Evolutionary conservation across 2,113 vertebrate genomes (phyloP), one percentile per base, ranked within the genome.

Genomic region (Argyrosomus japonicus): DNA sequence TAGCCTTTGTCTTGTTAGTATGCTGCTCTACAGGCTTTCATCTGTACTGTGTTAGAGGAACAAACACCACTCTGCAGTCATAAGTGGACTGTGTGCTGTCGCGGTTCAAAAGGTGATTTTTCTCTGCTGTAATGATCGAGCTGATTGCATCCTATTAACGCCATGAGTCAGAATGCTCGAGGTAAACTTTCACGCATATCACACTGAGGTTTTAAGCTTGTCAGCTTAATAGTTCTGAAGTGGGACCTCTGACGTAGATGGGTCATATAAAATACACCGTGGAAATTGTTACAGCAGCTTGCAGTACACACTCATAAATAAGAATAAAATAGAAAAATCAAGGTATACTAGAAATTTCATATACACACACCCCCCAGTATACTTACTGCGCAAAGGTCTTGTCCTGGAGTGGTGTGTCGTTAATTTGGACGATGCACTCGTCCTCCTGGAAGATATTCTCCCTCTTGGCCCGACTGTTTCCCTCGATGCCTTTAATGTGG

Each of bases 391-490:
- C 90, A 76, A 99, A 99, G 13, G 97, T 96, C 94, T 97, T 98
- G 94, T 99, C 98, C 75, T 94, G 92, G 18, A 99, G 96, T 50
- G 96, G 95, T 17, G 95, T 93, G 6, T 93, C 94, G 89, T 99
- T 99, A 93, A 99, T 99, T 90, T 96, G 96, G 45, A 99, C 96
- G 81, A 99, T 99, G 72, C 96, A 97, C 82, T 99, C 98, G 6
- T 97, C 96, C 83, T 97, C 96, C 63, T 94, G 89, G 90, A 99
- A 97, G 60, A 99, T 91, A 1, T 95, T 95, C 71, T 99, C 97
- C 67, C 86, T 95, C 79, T 93, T 97, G 58, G 97, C 96, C 67
- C 97, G 96, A 76, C 97, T 98, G 81, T 94, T 95, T 63, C 95
- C 95, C 87, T 99, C 98, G n/a, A 99, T 94, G 68, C 95, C 96